Conservation (phyloP, 2,888 invertebrate genomes). For the Idaea biselata region DNA sequence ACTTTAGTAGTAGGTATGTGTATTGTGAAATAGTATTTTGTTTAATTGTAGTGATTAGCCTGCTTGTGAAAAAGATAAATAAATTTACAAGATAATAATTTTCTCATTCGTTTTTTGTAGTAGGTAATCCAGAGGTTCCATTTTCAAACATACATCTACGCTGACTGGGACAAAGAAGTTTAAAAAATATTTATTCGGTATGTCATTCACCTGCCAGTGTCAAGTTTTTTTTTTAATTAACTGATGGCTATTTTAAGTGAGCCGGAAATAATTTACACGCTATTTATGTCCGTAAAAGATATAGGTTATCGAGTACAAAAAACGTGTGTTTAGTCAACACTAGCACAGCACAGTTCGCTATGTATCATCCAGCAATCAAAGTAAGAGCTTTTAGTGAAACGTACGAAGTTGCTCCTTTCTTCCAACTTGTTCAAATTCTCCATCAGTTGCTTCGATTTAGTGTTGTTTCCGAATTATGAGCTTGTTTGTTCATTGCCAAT, state of each 20-base stretch:
- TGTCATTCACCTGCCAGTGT: too few relatives aligned
- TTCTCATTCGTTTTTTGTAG: too few relatives aligned
- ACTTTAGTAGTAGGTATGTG: too few relatives aligned
- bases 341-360: constrained; percentile 11
- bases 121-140: too few relatives aligned
- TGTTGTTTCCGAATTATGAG: constrained; percentile 11
- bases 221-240: too few relatives aligned
- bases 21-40: too few relatives aligned
- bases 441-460: constrained; percentile 30
- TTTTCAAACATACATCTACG: too few relatives aligned
- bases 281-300: neutral
- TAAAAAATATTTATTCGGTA: too few relatives aligned
- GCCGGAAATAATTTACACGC: neutral
- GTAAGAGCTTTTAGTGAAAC: constrained; percentile 59
- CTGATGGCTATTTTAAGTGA: neutral
- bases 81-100: too few relatives aligned
- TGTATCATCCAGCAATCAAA: constrained; percentile 59
- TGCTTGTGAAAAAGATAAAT: too few relatives aligned
- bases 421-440: constrained; percentile 20
- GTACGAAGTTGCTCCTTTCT: constrained; percentile 47
- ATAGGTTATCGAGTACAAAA: neutral
- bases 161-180: too few relatives aligned
- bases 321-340: neutral
- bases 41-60: too few relatives aligned
- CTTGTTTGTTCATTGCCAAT: neutral